A percentile compares a stretch with the other conserved stretches of the same genome.
phyloP scores from a whole-genome alignment of 2,888 invertebrate species.

The Pyrocoelia pectoralis region DNA sequence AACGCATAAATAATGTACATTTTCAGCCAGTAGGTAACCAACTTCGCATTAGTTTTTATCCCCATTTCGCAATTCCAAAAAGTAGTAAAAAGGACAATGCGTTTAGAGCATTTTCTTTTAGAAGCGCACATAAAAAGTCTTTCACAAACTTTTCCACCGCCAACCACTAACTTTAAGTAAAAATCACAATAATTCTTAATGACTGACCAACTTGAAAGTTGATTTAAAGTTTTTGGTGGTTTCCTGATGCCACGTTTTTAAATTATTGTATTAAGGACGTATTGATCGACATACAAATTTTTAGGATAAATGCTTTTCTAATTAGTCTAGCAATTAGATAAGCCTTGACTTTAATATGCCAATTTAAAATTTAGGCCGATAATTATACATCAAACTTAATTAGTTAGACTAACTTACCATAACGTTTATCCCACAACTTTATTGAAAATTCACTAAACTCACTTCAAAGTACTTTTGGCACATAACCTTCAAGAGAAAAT shows the following conservation, averaged over 20 bases:
- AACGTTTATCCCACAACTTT: neutral
- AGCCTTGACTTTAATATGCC: neutral
- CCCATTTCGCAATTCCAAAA: no score
- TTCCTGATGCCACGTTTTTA: neutral
- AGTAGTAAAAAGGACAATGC: no score
- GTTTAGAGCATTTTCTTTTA: no score
- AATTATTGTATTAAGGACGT: neutral
- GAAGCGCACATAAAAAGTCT: neutral
- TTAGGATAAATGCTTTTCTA: neutral
- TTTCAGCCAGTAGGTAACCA: no score
- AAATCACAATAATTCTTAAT: slow-evolving; percentile 3
- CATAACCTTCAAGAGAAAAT: neutral
- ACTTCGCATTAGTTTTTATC: no score
- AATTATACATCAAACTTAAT: no score
- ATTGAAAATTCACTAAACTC: neutral
- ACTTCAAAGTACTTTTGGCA: neutral
- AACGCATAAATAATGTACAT: no score
- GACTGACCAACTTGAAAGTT: slow-evolving; percentile 2
- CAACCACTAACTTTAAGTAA: neutral
- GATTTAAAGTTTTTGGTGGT: neutral
- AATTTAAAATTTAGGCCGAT: neutral
- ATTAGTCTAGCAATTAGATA: neutral
- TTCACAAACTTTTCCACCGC: neutral
- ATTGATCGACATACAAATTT: neutral
- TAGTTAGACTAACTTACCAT: slow-evolving; percentile 3